Base-by-base conservation (phyloP, 2,797 vertebrate species). In the Schizopygopsis malacanthus region DNA sequence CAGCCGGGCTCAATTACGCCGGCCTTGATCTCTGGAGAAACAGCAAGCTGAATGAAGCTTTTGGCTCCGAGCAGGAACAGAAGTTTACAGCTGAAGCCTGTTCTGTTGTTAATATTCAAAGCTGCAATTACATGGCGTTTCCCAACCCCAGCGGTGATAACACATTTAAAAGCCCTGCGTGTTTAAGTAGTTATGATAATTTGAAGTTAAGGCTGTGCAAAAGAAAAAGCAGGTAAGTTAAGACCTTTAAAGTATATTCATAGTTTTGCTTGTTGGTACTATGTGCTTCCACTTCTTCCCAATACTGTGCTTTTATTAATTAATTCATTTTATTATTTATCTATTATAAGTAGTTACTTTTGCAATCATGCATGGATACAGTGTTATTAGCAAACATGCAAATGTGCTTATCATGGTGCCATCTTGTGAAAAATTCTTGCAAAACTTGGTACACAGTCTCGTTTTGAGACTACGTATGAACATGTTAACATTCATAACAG, bases 101-200 rank as follows among this genome's bases (percentile, higher is more conserved):
- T 84, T 76, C 85, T 45, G 22, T 39, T 88, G 33, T 41, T 18
- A 84, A 67, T 86, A 84, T 83, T 89, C 79, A 89, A 87, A 91
- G 82, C 15, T 50, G 84, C 25, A 85, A 86, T 85, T 85, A 84
- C 70, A 56, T 72, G 85, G 41, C n/a, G 79, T 65, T 75, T 82
- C 70, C 25, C 71, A 69, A 45, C 39, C 61, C 41, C 8, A 52
- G 65, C 54, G 4, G 47, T 61, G 79, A 86, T 77, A 77, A 59
- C 73, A 61, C 33, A 67, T 78, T 59, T 61, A 84, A 81, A 86
- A n/a, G 11, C 77, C 61, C 25, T 37, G 65, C 63, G 16, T 47
- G 81, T 69, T 82, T 82, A 52, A 79, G 63, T 33, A 81, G 33
- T 75, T 80, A 69, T 59, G 47, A 73, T 75, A 45, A 77, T 87